Percentiles rank a stretch among this genome's conserved stretches.
These are phyloP conservation scores for Crematogaster levior DNA, from an alignment of 2,888 invertebrate genomes.

Conservation along the genomic window DNA sequence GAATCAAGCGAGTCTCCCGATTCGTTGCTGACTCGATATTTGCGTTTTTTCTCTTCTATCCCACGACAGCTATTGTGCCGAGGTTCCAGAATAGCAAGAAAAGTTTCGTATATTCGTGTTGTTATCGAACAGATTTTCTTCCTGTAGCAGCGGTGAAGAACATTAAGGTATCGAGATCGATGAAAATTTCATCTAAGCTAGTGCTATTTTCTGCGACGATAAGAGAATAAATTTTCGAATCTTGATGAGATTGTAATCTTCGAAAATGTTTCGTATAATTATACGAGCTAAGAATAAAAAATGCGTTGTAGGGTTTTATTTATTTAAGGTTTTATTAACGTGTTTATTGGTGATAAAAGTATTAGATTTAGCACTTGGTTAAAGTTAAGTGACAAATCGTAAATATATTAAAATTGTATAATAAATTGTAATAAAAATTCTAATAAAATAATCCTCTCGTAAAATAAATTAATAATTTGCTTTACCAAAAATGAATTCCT, in stretches of 20 bases:
- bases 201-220: background rate
- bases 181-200: constrained; percentile 20
- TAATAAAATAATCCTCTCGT: background rate
- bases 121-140: constrained; percentile 36
- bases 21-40: constrained; percentile 61
- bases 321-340: too few relatives aligned
- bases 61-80: constrained; percentile 53
- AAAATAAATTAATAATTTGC: background rate
- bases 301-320: too few relatives aligned
- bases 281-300: background rate
- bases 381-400: background rate
- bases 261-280: constrained; percentile 3
- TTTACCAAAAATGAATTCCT: background rate
- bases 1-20: constrained; percentile 49
- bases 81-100: constrained; percentile 46
- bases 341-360: background rate
- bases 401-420: background rate
- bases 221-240: constrained; percentile 2
- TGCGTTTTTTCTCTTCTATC: constrained; percentile 53
- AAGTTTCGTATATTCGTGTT: constrained; percentile 42
- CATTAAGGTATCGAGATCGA: constrained; percentile 29
- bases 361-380: background rate
- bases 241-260: background rate
- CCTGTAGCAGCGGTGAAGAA: background rate
- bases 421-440: background rate